Percentiles rank a stretch among this genome's conserved stretches.
phyloP scores from a whole-genome alignment of 2,113 vertebrate genomes.

The Melospiza georgiana region DNA sequence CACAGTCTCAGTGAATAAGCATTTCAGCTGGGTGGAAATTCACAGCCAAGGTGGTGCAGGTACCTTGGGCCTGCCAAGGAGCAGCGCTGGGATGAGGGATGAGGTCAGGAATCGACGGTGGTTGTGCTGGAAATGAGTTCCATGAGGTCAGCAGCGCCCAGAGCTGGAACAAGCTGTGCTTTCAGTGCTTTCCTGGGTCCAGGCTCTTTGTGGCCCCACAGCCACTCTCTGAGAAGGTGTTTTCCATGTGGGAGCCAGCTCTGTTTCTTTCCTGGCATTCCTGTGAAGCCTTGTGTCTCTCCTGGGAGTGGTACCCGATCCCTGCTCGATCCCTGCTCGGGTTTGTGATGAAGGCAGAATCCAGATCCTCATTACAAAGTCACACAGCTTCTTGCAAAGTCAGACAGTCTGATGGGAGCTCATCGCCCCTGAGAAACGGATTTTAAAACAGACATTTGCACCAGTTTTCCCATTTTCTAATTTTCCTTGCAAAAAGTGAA shows the following conservation, averaged over 20 bases:
- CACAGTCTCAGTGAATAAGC: background rate
- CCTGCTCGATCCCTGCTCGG: rapidly evolving
- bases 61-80: background rate
- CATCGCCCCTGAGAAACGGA: background rate
- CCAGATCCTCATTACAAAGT: rapidly evolving
- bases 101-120: background rate
- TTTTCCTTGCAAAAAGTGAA: background rate
- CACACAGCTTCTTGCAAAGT: background rate
- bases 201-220: background rate
- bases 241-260: background rate
- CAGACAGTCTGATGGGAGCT: background rate
- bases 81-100: background rate
- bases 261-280: background rate
- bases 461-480: background rate
- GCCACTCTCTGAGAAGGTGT: background rate
- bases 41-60: background rate
- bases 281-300: background rate
- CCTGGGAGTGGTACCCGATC: rapidly evolving
- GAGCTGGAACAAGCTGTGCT: background rate
- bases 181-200: background rate
- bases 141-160: background rate
- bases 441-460: background rate
- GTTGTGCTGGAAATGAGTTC: background rate
- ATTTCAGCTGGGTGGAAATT: background rate
- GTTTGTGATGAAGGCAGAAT: background rate